Evolutionary conservation across 2,113 vertebrate species (phyloP).

Genomic region (Nothocercus nigrocapillus): DNA sequence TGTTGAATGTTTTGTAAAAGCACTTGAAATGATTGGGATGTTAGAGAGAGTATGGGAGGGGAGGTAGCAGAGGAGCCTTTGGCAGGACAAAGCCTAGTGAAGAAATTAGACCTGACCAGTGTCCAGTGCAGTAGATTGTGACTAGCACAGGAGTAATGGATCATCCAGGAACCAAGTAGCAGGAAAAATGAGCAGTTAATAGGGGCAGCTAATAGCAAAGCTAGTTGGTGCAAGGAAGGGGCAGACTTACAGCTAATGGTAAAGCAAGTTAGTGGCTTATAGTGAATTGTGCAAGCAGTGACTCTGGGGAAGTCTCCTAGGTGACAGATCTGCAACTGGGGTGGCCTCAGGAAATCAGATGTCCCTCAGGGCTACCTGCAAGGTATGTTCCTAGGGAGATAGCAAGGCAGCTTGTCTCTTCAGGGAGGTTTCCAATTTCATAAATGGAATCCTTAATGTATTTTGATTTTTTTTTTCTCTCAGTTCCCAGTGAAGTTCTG

Average conservation of each 20-base stretch:
- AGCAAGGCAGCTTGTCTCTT: background rate
- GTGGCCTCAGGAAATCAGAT: background rate
- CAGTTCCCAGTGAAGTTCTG: background rate
- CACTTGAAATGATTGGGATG: background rate
- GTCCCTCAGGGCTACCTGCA: too few species aligned
- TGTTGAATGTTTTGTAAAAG: background rate
- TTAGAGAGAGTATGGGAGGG: too few species aligned
- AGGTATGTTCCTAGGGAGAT: background rate
- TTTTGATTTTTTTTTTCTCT: background rate
- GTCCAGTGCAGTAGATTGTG: background rate
- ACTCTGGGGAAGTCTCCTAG: fast-evolving
- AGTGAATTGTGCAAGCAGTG: background rate
- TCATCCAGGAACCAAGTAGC: fast-evolving
- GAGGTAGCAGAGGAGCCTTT: background rate
- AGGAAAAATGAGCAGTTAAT: background rate
- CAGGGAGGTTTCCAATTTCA: background rate
- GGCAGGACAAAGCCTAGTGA: too few species aligned
- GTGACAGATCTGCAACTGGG: background rate
- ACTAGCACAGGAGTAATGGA: background rate
- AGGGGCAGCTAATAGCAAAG: background rate
- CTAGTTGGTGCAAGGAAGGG: background rate
- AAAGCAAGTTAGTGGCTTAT: background rate
- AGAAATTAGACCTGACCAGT: fast-evolving
- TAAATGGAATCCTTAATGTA: background rate
- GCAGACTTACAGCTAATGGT: background rate